These are phyloP conservation scores for Hermaeophaga mercurialis DNA, from an alignment of 2,888 invertebrate genomes.

Conservation along the genomic window DNA sequence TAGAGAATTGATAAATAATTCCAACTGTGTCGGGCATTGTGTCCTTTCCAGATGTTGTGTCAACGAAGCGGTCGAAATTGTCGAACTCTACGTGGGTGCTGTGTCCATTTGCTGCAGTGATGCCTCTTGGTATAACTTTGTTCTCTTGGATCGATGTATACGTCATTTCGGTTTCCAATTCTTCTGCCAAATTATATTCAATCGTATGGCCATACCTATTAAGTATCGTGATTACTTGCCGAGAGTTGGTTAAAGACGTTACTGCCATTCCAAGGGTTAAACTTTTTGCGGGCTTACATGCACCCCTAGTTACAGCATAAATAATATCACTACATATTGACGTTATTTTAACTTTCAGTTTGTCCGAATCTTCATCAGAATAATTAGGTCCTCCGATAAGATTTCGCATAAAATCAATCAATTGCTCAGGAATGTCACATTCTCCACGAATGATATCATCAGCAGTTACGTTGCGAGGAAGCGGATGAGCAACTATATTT, in stretches of 20 bases:
- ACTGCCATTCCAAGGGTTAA: conserved; percentile 40
- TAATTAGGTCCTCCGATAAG: conserved; percentile 16
- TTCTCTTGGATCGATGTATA: conserved; percentile 30
- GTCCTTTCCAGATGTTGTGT: conserved; percentile 39
- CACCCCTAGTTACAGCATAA: conserved; percentile 41
- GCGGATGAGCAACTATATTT: conserved; percentile 33
- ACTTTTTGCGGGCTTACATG: conserved; percentile 44
- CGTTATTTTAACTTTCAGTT: conserved; percentile 11
- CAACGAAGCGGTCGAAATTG: conserved; percentile 44
- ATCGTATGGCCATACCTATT: conserved; percentile 46
- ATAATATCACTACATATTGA: conserved; percentile 39
- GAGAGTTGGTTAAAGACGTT: conserved; percentile 41
- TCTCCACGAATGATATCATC: conserved; percentile 24
- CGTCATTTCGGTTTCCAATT: conserved; percentile 45
- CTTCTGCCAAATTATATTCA: conserved; percentile 45
- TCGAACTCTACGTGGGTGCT: conserved; percentile 46
- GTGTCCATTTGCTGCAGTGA: conserved; percentile 31
- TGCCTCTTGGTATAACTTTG: conserved; percentile 41
- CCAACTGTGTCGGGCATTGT: conserved; percentile 43
- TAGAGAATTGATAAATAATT: conserved; percentile 42
- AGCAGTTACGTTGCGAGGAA: conserved; percentile 26
- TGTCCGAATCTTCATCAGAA: conserved; percentile 6
- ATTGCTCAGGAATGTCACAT: conserved; percentile 14
- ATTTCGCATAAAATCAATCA: conserved; percentile 25
- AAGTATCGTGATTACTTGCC: conserved; percentile 42